These are phyloP conservation scores for Enteromius trimaculatus DNA, from an alignment of 2,797 vertebrate genomes.

Conservation along the genomic window DNA sequence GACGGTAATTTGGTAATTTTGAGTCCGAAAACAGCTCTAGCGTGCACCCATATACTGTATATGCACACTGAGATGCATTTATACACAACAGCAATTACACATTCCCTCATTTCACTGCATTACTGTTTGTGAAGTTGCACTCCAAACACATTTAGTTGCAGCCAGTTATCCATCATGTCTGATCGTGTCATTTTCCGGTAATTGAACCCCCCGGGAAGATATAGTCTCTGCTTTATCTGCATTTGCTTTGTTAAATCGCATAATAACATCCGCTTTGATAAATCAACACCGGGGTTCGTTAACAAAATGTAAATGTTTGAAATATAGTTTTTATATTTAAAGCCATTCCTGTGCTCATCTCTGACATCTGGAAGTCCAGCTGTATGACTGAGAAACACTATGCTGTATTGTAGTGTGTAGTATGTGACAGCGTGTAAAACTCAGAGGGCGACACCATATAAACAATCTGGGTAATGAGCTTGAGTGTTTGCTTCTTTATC, in stretches of 20 bases:
- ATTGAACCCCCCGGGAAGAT: constrained; percentile 68
- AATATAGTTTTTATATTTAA: constrained; percentile 66
- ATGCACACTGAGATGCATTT: background rate
- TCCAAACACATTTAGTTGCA: constrained; percentile 67
- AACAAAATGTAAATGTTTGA: constrained; percentile 88
- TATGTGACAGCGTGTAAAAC: constrained; percentile 28
- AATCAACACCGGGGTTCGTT: constrained; percentile 88
- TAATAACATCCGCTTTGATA: constrained; percentile 47
- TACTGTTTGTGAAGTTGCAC: constrained; percentile 70
- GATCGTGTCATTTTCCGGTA: constrained; percentile 76
- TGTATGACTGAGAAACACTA: background rate
- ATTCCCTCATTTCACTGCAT: constrained; percentile 51
- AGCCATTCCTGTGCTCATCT: background rate
- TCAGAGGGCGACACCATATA: constrained; percentile 1
- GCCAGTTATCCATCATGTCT: constrained; percentile 75
- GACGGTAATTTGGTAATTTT: constrained; percentile 27
- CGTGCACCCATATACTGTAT: background rate
- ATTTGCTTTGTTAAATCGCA: constrained; percentile 32
- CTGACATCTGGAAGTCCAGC: constrained; percentile 1
- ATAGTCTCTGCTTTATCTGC: constrained; percentile 17
- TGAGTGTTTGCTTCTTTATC: constrained; percentile 22
- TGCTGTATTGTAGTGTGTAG: constrained; percentile 13
- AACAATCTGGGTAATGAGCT: constrained; percentile 42
- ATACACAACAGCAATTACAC: constrained; percentile 37
- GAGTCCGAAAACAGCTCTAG: background rate